Conservation (phyloP, 2,113 vertebrate species). For the Alligator sinensis region DNA sequence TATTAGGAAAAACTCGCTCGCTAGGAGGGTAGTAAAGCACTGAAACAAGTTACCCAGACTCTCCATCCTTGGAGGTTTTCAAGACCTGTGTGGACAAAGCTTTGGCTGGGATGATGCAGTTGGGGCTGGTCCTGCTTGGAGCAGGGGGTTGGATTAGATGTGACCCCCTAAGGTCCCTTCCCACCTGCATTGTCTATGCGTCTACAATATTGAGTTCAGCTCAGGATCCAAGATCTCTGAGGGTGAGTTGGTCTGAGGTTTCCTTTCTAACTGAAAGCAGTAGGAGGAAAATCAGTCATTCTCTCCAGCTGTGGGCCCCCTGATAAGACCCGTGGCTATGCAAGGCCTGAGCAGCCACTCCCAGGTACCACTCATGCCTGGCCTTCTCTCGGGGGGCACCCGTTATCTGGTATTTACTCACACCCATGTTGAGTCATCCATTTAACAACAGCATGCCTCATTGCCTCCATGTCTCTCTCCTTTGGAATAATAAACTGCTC, state of each 20-base stretch:
- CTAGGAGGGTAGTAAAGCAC: too few relatives aligned
- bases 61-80: too few relatives aligned
- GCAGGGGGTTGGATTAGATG: too few relatives aligned
- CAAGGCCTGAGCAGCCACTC: neutral
- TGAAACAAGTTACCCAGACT: too few relatives aligned
- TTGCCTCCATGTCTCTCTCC: slow-evolving; percentile 54
- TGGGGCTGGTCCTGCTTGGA: too few relatives aligned
- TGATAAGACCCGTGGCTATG: neutral
- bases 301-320: neutral
- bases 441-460: slow-evolving; percentile 48
- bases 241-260: neutral
- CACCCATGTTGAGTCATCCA: slow-evolving; percentile 14
- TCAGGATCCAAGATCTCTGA: neutral
- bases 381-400: neutral
- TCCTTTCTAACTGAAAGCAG: neutral
- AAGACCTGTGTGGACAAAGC: too few relatives aligned
- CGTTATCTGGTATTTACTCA: slow-evolving; percentile 35
- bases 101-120: too few relatives aligned
- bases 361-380: neutral
- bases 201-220: neutral
- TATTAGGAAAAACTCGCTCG: too few relatives aligned
- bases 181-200: too few relatives aligned
- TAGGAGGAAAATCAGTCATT: neutral
- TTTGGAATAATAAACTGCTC: slow-evolving; percentile 31
- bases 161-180: too few relatives aligned